phyloP scores from a whole-genome alignment of 1,140 invertebrate species.

The Trichomalopsis sarcophagae region DNA sequence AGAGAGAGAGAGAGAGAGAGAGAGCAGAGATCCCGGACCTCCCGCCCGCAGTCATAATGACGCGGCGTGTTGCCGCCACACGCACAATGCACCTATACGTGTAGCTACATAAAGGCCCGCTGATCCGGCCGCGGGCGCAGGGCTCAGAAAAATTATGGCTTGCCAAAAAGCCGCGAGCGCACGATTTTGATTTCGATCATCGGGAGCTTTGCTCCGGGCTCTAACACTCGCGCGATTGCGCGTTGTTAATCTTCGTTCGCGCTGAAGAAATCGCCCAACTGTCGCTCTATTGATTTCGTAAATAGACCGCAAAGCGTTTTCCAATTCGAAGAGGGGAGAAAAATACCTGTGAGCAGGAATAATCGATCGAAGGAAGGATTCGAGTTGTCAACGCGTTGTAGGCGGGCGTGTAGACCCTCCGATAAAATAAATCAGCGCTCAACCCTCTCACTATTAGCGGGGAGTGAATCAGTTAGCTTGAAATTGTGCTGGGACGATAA shows the following conservation, averaged over 20 bases:
- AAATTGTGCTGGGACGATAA: conserved; percentile 69
- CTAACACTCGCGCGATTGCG: conserved; percentile 58
- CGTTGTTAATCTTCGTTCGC: conserved; percentile 68
- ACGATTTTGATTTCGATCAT: conserved; percentile 59
- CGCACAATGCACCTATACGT: conserved; percentile 17
- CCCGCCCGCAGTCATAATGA: conserved; percentile 62
- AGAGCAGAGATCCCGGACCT: conserved; percentile 56
- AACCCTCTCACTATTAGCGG: conserved; percentile 65
- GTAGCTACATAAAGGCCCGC: neutral
- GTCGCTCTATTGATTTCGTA: neutral
- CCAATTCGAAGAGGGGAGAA: neutral
- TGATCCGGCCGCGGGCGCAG: neutral
- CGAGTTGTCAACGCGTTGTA: conserved; percentile 52
- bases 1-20: conserved; percentile 26
- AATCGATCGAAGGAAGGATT: conserved; percentile 33
- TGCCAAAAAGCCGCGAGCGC: conserved; percentile 55
- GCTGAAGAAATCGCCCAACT: neutral
- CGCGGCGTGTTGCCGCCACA: conserved; percentile 56
- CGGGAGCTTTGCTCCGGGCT: conserved; percentile 44
- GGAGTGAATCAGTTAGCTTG: conserved; percentile 68
- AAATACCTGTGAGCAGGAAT: neutral
- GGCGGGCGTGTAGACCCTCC: conserved; percentile 51
- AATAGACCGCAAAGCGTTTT: neutral
- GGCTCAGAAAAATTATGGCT: conserved; percentile 45
- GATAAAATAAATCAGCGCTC: conserved; percentile 66